A percentile compares a stretch with the other conserved stretches of the same genome.
Conservation (phyloP, 2,797 vertebrate species). For the Eulemur mongoz region DNA sequence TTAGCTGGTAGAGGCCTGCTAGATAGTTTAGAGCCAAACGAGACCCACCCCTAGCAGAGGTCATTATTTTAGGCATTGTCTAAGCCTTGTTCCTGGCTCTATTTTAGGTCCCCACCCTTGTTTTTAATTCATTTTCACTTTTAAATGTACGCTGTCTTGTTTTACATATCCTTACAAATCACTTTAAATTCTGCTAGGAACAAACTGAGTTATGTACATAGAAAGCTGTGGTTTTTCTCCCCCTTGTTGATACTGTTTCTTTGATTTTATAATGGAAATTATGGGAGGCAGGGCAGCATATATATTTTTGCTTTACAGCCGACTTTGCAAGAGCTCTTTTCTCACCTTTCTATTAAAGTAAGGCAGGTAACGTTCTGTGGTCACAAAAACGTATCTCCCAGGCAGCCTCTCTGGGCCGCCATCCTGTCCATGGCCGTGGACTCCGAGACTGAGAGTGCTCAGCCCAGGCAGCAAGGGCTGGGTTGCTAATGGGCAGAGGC, state of each 20-base stretch:
- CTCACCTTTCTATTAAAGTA: neutral
- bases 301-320: neutral
- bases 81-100: slow-evolving; percentile 27
- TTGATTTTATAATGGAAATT: slow-evolving; percentile 37
- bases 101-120: neutral
- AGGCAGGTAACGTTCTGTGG: neutral
- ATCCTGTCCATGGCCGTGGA: slow-evolving; percentile 86
- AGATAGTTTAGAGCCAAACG: neutral
- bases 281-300: neutral
- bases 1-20: neutral
- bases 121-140: slow-evolving; percentile 29
- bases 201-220: neutral
- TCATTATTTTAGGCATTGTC: slow-evolving; percentile 9
- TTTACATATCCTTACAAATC: slow-evolving; percentile 13
- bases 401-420: neutral
- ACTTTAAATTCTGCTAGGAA: slow-evolving; percentile 32
- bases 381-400: neutral
- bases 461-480: neutral
- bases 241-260: neutral
- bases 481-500: neutral
- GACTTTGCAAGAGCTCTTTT: neutral
- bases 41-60: neutral
- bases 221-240: neutral
- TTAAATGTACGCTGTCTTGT: neutral
- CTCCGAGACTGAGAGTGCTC: slow-evolving; percentile 68